Conservation (phyloP, 2,797 vertebrate genomes). For the Notoglanidium macrostoma region DNA sequence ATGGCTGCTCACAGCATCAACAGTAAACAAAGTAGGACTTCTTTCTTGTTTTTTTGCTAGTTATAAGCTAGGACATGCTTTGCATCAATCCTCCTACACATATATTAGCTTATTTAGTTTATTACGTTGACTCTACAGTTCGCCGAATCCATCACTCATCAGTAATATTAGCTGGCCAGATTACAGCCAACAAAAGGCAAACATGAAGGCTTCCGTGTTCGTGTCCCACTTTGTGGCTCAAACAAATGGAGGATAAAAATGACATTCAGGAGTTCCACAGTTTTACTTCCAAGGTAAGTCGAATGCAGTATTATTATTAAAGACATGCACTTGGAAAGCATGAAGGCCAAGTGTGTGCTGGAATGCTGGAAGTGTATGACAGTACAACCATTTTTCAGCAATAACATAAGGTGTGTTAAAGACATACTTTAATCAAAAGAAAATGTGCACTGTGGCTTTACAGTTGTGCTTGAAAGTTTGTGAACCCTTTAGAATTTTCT, state of each 20-base stretch:
- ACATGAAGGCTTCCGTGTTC: no score
- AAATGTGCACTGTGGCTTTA: conserved; percentile 12
- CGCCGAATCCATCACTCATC: not conserved
- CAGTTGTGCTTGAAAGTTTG: no score
- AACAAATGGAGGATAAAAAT: not conserved
- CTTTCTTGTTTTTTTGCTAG: not conserved
- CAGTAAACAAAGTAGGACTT: not conserved
- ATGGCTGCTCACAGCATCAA: not conserved
- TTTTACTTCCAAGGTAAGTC: not conserved
- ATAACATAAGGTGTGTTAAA: not conserved
- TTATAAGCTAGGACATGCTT: not conserved
- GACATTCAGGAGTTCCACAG: not conserved
- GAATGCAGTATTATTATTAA: not conserved
- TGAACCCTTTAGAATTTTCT: no score
- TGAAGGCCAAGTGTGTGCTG: not conserved
- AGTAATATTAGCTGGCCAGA: not conserved
- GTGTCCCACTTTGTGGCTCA: no score
- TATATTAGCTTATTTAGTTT: not conserved
- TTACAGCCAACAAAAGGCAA: not conserved
- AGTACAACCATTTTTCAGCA: not conserved
- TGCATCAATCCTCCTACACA: not conserved
- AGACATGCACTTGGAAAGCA: conserved; percentile 7
- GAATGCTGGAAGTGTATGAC: not conserved
- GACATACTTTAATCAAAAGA: conserved; percentile 29
- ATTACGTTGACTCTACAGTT: no score